phyloP scores from a whole-genome alignment of 2,888 invertebrate species.

The Drosophila mimetica region DNA sequence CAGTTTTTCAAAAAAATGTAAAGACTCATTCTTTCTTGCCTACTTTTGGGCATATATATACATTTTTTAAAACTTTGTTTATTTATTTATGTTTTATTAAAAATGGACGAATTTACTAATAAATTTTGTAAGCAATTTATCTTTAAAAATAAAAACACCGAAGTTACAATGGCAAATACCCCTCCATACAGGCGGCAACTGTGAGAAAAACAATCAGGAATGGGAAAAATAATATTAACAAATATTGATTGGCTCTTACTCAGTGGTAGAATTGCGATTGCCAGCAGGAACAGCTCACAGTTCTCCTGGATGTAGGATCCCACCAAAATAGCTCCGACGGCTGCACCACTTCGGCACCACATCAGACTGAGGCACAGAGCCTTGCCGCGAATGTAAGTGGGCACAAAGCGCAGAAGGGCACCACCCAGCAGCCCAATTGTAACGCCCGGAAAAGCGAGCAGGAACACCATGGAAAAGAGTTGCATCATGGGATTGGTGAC shows the following conservation, averaged over 20 bases:
- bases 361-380: slow-evolving; percentile 67
- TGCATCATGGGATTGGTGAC: slow-evolving; percentile 22
- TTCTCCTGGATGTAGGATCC: slow-evolving; percentile 46
- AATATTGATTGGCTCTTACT: slow-evolving; percentile 29
- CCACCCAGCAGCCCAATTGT: slow-evolving; percentile 58
- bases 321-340: slow-evolving; percentile 49
- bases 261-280: slow-evolving; percentile 52
- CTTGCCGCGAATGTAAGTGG: slow-evolving; percentile 60
- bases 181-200: slow-evolving; percentile 35
- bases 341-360: slow-evolving; percentile 62
- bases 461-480: slow-evolving; percentile 44
- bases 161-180: slow-evolving; percentile 32
- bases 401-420: slow-evolving; percentile 60
- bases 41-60: too few relatives aligned
- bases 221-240: neutral
- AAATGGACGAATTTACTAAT: too few relatives aligned
- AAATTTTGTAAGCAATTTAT: too few relatives aligned
- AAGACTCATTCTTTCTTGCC: neutral
- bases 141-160: neutral
- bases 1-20: too few relatives aligned
- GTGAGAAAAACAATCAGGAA: neutral
- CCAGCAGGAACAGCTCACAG: slow-evolving; percentile 51
- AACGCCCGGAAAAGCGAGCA: slow-evolving; percentile 58
- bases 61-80: too few relatives aligned
- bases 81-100: too few relatives aligned